Base-by-base conservation (phyloP, 2,797 vertebrate species). In the Rhinatrema bivittatum region DNA sequence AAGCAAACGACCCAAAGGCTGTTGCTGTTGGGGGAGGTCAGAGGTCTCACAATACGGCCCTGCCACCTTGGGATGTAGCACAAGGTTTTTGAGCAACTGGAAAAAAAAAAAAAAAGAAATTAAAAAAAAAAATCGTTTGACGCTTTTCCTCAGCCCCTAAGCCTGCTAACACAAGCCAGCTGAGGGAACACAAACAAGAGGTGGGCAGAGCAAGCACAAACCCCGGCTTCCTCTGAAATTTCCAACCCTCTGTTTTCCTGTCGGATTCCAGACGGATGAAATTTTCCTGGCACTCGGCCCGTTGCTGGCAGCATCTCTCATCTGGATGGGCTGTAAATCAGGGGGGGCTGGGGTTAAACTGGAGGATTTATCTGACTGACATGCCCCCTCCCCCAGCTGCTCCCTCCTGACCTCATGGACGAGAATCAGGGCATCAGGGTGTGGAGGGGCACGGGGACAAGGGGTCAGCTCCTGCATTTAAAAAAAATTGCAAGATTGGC, bases 181-280 rank as follows among this genome's bases (percentile, higher is more conserved):
- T 76, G 61, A 78, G 76, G 48, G 82, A 86, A 74, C 72, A 74
- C 86, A 89, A 90, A 90, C 84, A 90, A 39, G 90, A 85, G 86
- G 82, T 78, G 51, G 81, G 79, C 76, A n/a, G 55, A 78, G 79
- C 81, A 79, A 73, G 81, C 84, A 76, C 80, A 80, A 84, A 88
- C 85, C 86, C 81, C 77, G 62, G 62, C 87, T 91, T 91, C 88
- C 86, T 87, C 87, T 88, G 85, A 89, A 89, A 89, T 81, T 87
- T 90, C 87, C 86, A 89, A 82, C 61, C 64, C 60, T 78, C 84
- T 84, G 81, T 82, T 81, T 87, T 87, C 87, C 88, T 85, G 83
- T 90, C 83, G 81, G 87, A 95, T 91, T 95, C 91, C 90, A 93
- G 81, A 91, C 89, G 86, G 87, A 88, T 94, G 87, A 93, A 86